Evolutionary conservation across 2,888 invertebrate genomes (phyloP), one percentile per base, ranked within the genome.

Genomic region (Scelioninae gen. 1): DNA sequence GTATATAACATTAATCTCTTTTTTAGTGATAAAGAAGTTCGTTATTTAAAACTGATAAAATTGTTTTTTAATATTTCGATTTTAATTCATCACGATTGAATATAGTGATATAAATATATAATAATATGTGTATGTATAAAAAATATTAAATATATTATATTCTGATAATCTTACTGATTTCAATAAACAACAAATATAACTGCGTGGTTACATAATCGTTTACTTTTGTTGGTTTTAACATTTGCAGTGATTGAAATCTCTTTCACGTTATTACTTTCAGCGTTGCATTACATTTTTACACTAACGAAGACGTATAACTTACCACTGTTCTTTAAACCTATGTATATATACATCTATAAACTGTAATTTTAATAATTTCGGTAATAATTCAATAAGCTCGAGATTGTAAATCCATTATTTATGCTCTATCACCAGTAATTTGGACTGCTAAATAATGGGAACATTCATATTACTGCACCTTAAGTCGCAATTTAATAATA

Each of bases 311-410:
- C 51, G 51, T 55, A 45, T 55, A 32, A 60, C 40, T 51, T 60
- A 51, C 58, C 40, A 47, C 34, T 32, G 58, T 60, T 58, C 58
- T 60, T 51, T 40, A 71, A 60, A 40, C 60, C 71, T n/a, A 60
- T 40, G 60, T 29, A n/a, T n/a, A n/a, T n/a, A n/a, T n/a, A n/a
- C n/a, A n/a, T n/a, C n/a, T n/a, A n/a, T n/a, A 43, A 49, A 11
- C 71, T 71, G 51, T 71, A 71, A 71, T 71, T 71, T 29, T 13
- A 58, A 60, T 71, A 71, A 71, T 60, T 60, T n/a, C 60, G 40
- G 49, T 71, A 71, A 71, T 71, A 71, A 71, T 71, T 71, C 71
- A 71, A 71, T 71, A 71, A 71, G 58, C 16, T 15, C 13, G 45
- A 71, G 58, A 71, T 71, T 71, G 58, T 58, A 38, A 47, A 34